Conservation (phyloP, 2,113 vertebrate species). For the Zosterops pallidus region DNA sequence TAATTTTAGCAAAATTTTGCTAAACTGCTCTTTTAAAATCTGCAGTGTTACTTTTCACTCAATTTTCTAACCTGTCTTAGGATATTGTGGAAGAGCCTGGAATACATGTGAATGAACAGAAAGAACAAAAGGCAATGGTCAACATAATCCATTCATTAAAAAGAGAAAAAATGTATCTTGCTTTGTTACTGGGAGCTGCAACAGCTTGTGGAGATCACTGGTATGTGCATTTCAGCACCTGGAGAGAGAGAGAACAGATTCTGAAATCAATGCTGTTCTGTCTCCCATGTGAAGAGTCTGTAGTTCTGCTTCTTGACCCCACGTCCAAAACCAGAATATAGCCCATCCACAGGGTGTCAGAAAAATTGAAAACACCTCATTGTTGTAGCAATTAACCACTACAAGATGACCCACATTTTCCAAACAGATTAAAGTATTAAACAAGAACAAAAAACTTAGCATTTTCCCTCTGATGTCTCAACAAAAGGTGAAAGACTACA, state of each 20-base stretch:
- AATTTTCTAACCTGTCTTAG: background rate
- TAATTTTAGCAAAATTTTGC: background rate
- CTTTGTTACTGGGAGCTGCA: background rate
- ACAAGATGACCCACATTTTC: background rate
- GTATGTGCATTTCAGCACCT: background rate
- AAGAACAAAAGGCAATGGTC: background rate
- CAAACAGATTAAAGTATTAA: background rate
- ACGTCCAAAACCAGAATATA: background rate
- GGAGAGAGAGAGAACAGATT: background rate
- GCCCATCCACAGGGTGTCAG: background rate
- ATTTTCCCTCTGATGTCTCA: background rate
- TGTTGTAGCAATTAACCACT: background rate
- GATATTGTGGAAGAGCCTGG: background rate
- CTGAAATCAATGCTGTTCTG: background rate
- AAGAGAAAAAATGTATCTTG: background rate
- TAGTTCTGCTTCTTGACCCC: background rate
- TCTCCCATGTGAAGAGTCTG: background rate
- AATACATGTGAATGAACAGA: background rate
- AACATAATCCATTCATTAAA: background rate
- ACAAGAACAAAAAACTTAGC: background rate
- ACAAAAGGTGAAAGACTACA: background rate
- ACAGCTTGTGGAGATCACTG: background rate
- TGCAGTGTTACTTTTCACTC: background rate
- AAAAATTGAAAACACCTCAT: background rate
- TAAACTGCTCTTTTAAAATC: background rate